Conservation (phyloP, 2,113 vertebrate genomes). For the Eira barbara region DNA sequence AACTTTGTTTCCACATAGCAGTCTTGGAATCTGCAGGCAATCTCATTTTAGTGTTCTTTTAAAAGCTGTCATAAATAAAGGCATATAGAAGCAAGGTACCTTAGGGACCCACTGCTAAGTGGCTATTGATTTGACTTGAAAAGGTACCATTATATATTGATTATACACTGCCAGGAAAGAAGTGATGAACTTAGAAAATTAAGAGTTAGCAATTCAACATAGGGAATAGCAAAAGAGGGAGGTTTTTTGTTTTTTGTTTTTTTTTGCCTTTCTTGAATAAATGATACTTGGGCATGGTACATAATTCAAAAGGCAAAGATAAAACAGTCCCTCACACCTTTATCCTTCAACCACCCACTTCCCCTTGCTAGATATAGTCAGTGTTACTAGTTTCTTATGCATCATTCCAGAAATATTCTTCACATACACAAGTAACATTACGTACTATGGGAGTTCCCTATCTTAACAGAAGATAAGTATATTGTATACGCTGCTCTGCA, state of each 20-base stretch:
- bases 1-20: background rate
- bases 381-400: background rate
- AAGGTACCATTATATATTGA: background rate
- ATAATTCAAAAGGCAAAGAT: background rate
- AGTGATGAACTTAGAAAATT: conserved; percentile 21
- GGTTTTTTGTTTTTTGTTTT: background rate
- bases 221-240: background rate
- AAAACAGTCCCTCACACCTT: background rate
- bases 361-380: background rate
- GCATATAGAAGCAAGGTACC: background rate
- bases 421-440: background rate
- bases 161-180: conserved; percentile 30
- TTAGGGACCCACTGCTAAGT: background rate
- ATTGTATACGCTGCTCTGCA: background rate
- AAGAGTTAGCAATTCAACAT: background rate
- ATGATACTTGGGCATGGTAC: background rate
- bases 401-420: background rate
- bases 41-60: conserved; percentile 47
- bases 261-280: conserved; percentile 33
- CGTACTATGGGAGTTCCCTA: background rate
- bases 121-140: conserved; percentile 39
- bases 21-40: conserved; percentile 12
- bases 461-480: background rate
- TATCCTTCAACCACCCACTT: background rate
- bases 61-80: conserved; percentile 27